Evolutionary conservation across 2,888 invertebrate species (phyloP), one percentile per base, ranked within the genome.

Genomic region (Neoascia interrupta): DNA sequence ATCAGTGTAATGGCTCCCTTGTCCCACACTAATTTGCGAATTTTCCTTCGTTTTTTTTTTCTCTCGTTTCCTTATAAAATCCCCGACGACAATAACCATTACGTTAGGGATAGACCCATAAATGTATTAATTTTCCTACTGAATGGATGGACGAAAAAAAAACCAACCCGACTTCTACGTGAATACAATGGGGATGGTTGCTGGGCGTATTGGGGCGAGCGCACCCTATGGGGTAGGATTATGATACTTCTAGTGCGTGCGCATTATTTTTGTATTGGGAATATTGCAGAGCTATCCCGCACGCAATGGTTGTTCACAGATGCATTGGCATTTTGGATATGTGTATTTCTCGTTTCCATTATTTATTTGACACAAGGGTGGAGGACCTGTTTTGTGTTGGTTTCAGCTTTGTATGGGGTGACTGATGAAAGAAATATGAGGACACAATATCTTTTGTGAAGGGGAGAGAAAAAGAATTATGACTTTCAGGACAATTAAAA

Each of bases 241-340:
- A n/a, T 31, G 41, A 26, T 19, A 47, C 41, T 73, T 73, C 73
- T 66, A 56, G 79, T 79, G 79, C 79, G 79, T 79, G 79, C 79
- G 79, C 79, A 79, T 66, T 79, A 60, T 79, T 79, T n/a, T 54
- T 61, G 60, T 66, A 47, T 51, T 39, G 31, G 11, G 54, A 69
- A 43, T 49, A 47, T 53, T 43, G 72, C 76, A 58, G 64, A 53
- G 51, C 19, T 21, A 45, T 53, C 45, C 53, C 60, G 73, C 79
- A 79, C 73, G 79, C 79, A 79, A 63, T 56, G 47, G 28, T n/a
- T n/a, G n/a, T n/a, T n/a, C n/a, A n/a, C n/a, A n/a, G n/a, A n/a
- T n/a, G n/a, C n/a, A n/a, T n/a, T n/a, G n/a, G n/a, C 51, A 39
- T 49, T 56, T 58, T 34, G 34, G 49, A 58, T 68, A 41, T 58